A percentile compares a stretch with the other conserved stretches of the same genome.
These are phyloP conservation scores for Papilio aristodemus DNA, from an alignment of 1,140 invertebrate species.

Conservation along the genomic window DNA sequence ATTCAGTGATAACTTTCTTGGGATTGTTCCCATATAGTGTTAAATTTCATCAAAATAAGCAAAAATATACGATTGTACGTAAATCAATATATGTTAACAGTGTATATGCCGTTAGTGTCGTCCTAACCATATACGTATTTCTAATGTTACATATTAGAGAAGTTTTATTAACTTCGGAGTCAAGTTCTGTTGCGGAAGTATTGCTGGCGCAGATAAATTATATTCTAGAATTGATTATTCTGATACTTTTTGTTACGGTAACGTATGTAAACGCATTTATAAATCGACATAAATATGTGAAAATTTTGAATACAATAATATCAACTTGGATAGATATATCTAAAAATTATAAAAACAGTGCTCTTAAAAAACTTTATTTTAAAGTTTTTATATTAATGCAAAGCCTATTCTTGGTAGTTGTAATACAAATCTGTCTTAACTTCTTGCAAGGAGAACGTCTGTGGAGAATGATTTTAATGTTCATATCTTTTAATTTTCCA, in stretches of 20 bases:
- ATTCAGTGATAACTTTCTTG: conserved; percentile 46
- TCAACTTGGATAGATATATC: conserved; percentile 44
- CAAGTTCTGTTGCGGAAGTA: conserved; percentile 46
- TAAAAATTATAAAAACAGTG: conserved; percentile 35
- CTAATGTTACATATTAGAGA: conserved; percentile 47
- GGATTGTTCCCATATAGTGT: conserved; percentile 60
- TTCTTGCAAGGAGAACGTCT: conserved; percentile 45
- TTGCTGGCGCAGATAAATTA: conserved; percentile 62
- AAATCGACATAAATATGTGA: conserved; percentile 51
- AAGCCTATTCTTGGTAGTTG: conserved; percentile 36
- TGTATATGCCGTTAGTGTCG: conserved; percentile 47
- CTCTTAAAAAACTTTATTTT: conserved; percentile 42
- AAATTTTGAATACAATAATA: conserved; percentile 52
- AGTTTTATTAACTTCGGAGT: conserved; percentile 45
- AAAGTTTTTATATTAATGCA: conserved; percentile 41
- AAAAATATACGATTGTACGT: conserved; percentile 42
- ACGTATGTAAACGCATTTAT: conserved; percentile 51
- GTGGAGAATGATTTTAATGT: conserved; percentile 59
- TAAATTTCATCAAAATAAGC: conserved; percentile 47
- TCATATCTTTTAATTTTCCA: conserved; percentile 53
- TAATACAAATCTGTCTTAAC: conserved; percentile 50
- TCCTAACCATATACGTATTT: conserved; percentile 47
- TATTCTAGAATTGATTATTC: conserved; percentile 48
- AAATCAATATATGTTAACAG: conserved; percentile 60
- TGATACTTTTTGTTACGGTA: conserved; percentile 45